Evolutionary conservation across 92 coral and sea anemone species (phyloP).

Genomic region (Actinernus sp.): DNA sequence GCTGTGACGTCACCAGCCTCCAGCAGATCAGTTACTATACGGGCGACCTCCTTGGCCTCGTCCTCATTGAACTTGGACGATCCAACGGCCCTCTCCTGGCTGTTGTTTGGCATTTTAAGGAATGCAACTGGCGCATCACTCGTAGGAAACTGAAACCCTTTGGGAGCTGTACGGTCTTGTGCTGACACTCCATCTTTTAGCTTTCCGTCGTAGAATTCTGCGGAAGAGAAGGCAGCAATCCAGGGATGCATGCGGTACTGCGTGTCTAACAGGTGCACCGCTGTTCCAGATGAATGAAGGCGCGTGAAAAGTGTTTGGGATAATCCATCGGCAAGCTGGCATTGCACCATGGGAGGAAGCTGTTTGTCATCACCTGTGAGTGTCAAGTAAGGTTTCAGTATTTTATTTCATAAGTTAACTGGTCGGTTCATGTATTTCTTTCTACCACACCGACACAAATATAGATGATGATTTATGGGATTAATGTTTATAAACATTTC

Average conservation of each 20-base stretch:
- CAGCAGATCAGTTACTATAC: constrained; percentile 44
- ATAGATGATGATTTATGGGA: too few relatives aligned
- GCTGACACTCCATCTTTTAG: constrained; percentile 59
- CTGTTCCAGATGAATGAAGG: constrained; percentile 54
- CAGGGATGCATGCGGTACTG: constrained; percentile 89
- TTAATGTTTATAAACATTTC: too few relatives aligned
- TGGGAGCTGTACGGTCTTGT: constrained; percentile 58
- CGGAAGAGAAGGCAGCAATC: constrained; percentile 71
- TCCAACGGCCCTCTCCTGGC: constrained; percentile 38
- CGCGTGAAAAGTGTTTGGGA: constrained; percentile 68
- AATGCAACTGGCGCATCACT: constrained; percentile 58
- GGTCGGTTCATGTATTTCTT: too few relatives aligned
- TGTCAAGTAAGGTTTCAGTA: too few relatives aligned
- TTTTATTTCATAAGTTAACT: too few relatives aligned
- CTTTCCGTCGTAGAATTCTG: constrained; percentile 54
- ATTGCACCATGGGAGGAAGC: constrained; percentile 79
- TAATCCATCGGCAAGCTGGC: constrained; percentile 66
- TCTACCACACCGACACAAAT: too few relatives aligned
- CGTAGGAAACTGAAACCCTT: constrained; percentile 73
- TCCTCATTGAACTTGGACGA: constrained; percentile 63
- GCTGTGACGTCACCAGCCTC: constrained; percentile 29
- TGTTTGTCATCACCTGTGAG: constrained; percentile 90
- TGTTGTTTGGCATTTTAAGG: constrained; percentile 45
- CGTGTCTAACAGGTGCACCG: constrained; percentile 66
- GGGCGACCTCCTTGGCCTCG: constrained; percentile 50